Evolutionary conservation across 1,140 invertebrate species (phyloP).

Genomic region (Drosophila nasuta): DNA sequence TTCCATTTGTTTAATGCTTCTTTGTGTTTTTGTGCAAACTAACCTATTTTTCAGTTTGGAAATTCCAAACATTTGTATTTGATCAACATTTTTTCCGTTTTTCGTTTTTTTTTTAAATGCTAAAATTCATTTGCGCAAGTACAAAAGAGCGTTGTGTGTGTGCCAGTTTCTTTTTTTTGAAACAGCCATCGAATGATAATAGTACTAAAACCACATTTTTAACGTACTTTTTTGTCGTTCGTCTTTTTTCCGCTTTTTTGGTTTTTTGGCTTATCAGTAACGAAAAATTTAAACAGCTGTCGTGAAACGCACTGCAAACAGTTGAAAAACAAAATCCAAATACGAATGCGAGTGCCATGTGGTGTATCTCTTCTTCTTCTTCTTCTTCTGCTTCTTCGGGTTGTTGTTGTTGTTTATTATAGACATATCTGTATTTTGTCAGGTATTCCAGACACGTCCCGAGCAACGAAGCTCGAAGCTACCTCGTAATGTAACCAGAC

Average conservation of each 20-base stretch:
- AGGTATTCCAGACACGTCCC: slow-evolving; percentile 59
- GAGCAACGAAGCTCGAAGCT: slow-evolving; percentile 35
- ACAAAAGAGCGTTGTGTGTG: slow-evolving; percentile 45
- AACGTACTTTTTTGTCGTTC: slow-evolving; percentile 20
- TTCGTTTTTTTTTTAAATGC: slow-evolving; percentile 24
- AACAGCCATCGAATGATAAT: slow-evolving; percentile 42
- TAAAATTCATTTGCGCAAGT: slow-evolving; percentile 68
- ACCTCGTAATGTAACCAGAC: slow-evolving; percentile 47
- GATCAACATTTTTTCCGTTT: slow-evolving; percentile 33
- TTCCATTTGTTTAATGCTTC: slow-evolving; percentile 12
- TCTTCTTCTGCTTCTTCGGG: neutral
- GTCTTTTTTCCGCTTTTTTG: slow-evolving; percentile 14
- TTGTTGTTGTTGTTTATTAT: slow-evolving; percentile 8
- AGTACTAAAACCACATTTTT: slow-evolving; percentile 29
- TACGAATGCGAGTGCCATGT: slow-evolving; percentile 42
- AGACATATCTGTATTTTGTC: slow-evolving; percentile 19
- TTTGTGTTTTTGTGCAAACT: slow-evolving; percentile 35
- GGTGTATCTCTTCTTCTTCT: slow-evolving; percentile 14
- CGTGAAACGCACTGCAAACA: slow-evolving; percentile 42
- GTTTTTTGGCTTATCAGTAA: slow-evolving; percentile 61
- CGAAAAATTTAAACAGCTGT: slow-evolving; percentile 75
- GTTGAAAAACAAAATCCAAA: slow-evolving; percentile 56
- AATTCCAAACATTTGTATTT: slow-evolving; percentile 66
- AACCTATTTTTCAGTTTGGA: slow-evolving; percentile 55
- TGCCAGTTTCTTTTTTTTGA: slow-evolving; percentile 44